These are phyloP conservation scores for Netelia melanura DNA, from an alignment of 2,888 invertebrate species.

Conservation along the genomic window DNA sequence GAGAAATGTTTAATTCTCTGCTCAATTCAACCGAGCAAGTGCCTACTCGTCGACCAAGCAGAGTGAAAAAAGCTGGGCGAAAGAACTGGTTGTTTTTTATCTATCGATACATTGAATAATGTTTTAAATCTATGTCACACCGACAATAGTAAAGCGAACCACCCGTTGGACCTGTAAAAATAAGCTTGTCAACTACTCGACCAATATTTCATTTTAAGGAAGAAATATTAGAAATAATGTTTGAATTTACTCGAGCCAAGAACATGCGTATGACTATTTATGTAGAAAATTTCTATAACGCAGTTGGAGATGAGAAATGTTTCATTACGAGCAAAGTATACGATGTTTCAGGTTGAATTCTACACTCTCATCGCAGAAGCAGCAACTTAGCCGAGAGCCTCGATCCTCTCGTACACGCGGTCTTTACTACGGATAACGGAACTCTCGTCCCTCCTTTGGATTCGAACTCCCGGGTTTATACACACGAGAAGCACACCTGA, in stretches of 20 bases:
- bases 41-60: not conserved
- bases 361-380: slow-evolving; percentile 2
- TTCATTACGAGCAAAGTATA: slow-evolving; percentile 17
- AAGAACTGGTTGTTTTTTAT: slow-evolving; percentile 37
- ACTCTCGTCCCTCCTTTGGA: slow-evolving; percentile 41
- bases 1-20: slow-evolving; percentile 17
- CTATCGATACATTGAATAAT: not conserved
- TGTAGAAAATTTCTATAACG: not conserved
- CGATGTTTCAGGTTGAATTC: slow-evolving; percentile 40
- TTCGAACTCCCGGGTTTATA: slow-evolving; percentile 17
- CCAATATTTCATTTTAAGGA: not conserved
- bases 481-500: slow-evolving; percentile 35
- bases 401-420: slow-evolving; percentile 39
- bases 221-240: not conserved
- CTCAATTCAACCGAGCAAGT: slow-evolving; percentile 3
- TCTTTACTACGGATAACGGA: slow-evolving; percentile 66
- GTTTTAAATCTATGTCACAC: not conserved
- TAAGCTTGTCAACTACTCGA: not conserved
- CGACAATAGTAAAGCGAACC: not conserved
- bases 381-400: slow-evolving; percentile 42
- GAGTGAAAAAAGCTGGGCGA: slow-evolving; percentile 15
- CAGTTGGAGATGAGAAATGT: slow-evolving; percentile 19
- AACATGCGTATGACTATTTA: not conserved
- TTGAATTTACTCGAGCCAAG: not conserved
- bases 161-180: slow-evolving; percentile 8